Evolutionary conservation across 2,113 vertebrate genomes (phyloP).

Genomic region (Phocoena phocoena): DNA sequence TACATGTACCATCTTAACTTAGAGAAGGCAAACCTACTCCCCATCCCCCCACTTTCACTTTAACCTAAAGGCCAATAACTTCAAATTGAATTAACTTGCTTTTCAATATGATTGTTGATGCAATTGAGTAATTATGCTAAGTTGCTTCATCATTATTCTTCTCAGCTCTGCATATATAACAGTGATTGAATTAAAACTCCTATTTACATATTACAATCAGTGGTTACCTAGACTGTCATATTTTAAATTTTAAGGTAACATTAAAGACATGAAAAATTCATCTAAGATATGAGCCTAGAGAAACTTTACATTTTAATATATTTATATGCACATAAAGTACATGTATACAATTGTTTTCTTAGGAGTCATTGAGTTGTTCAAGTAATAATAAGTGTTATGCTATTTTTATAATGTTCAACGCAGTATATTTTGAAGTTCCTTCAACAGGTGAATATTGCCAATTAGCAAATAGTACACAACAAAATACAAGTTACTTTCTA

Average conservation of each 20-base stretch:
- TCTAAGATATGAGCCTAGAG: not conserved
- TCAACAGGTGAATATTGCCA: not conserved
- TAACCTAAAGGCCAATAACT: constrained; percentile 12
- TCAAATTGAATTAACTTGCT: constrained; percentile 69
- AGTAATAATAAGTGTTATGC: not conserved
- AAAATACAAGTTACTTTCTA: not conserved
- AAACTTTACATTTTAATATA: not conserved
- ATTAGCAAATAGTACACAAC: not conserved
- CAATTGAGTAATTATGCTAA: constrained; percentile 64
- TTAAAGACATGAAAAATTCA: not conserved
- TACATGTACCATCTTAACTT: not conserved
- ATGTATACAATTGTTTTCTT: not conserved
- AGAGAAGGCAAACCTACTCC: not conserved
- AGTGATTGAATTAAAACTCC: constrained; percentile 57
- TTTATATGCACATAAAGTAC: not conserved
- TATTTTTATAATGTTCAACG: not conserved
- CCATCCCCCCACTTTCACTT: not conserved
- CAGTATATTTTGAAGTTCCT: not conserved
- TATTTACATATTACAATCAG: constrained; percentile 51
- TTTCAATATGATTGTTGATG: constrained; percentile 51
- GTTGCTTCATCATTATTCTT: constrained; percentile 44
- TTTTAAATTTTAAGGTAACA: constrained; percentile 25
- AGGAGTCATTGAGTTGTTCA: not conserved
- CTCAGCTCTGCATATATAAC: not conserved
- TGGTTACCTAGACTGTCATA: not conserved